Evolutionary conservation across 2,888 invertebrate species (phyloP).

Genomic region (Psococerastis gibbosa): DNA sequence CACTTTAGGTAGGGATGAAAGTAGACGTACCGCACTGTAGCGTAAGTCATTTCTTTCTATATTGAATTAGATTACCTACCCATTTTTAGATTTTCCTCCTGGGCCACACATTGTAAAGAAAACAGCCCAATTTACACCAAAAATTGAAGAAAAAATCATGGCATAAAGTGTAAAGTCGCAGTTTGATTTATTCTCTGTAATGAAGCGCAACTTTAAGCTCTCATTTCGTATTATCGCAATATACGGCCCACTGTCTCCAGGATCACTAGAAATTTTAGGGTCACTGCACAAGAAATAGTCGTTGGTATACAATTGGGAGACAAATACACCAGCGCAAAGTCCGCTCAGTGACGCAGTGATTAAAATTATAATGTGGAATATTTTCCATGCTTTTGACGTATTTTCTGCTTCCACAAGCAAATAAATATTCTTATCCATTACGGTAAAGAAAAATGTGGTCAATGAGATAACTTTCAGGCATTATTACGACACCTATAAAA

Average conservation of each 20-base stretch:
- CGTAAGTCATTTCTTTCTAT: no score
- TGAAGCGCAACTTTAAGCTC: no score
- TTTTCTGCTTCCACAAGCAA: neutral
- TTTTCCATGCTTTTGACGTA: constrained; percentile 1
- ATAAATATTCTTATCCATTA: no score
- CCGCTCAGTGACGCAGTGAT: neutral
- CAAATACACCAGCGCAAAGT: neutral
- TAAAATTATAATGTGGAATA: constrained; percentile 1
- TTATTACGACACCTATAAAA: no score
- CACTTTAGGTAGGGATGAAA: no score
- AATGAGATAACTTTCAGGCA: no score
- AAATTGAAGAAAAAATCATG: constrained; percentile 1
- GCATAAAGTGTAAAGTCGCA: constrained; percentile 1
- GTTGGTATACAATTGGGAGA: neutral
- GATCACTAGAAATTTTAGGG: no score
- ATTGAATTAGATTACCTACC: neutral
- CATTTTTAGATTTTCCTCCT: constrained; percentile 3
- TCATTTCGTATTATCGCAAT: no score
- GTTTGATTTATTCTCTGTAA: no score
- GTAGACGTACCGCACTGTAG: no score
- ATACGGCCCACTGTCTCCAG: no score
- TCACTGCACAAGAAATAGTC: neutral
- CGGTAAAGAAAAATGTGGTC: no score
- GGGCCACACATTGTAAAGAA: constrained; percentile 7
- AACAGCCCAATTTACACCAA: neutral